phyloP scores from a whole-genome alignment of 2,888 invertebrate genomes.

The Geophilus truncorum region DNA sequence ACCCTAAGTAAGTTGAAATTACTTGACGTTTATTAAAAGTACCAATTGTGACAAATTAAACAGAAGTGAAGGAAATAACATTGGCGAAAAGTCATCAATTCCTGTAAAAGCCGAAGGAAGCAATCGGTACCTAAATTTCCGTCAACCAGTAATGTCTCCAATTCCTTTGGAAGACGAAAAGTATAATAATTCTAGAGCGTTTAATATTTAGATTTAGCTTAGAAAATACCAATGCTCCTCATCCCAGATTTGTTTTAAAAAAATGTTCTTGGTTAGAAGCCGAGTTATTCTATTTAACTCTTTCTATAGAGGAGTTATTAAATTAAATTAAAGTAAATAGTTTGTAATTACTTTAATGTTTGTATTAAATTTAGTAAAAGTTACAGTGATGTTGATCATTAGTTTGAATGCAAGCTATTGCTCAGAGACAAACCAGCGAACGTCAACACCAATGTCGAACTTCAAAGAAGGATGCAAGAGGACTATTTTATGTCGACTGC shows the following conservation, averaged over 20 bases:
- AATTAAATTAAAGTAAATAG: too few relatives aligned
- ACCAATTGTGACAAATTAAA: too few relatives aligned
- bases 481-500: slow-evolving; percentile 13
- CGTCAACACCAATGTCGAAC: not conserved
- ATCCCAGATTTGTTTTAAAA: too few relatives aligned
- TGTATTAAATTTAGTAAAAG: not conserved
- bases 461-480: slow-evolving; percentile 27
- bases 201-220: not conserved
- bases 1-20: too few relatives aligned
- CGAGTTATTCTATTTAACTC: too few relatives aligned
- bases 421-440: not conserved
- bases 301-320: too few relatives aligned
- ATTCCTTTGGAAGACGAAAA: not conserved
- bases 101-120: not conserved
- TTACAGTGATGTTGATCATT: not conserved
- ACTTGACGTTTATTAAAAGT: too few relatives aligned
- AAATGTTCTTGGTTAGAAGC: too few relatives aligned
- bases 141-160: not conserved
- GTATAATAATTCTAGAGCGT: not conserved
- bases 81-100: not conserved
- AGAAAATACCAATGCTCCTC: too few relatives aligned
- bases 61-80: not conserved
- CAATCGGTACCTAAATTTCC: not conserved
- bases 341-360: not conserved
- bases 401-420: not conserved